Conservation (phyloP, 2,888 invertebrate species). For the Nomada hirtipes region DNA sequence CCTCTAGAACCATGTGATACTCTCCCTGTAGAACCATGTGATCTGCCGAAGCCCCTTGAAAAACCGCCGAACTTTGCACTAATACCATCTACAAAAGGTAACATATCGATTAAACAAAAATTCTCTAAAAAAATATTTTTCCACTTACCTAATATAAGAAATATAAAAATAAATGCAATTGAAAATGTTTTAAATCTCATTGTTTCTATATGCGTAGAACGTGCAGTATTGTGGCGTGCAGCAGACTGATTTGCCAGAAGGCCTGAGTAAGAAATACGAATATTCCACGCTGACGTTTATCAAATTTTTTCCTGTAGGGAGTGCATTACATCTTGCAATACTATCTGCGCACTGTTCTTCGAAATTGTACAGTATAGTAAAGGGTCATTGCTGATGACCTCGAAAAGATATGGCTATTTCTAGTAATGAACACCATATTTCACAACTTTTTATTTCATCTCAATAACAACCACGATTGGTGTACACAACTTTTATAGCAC, state of each 20-base stretch:
- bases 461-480: constrained; percentile 21
- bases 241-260: background rate
- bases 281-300: constrained; percentile 22
- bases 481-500: constrained; percentile 30
- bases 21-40: background rate
- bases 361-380: background rate
- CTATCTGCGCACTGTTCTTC: constrained; percentile 32
- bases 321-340: constrained; percentile 18
- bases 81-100: constrained; percentile 8
- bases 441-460: constrained; percentile 36
- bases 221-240: background rate
- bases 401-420: constrained; percentile 20
- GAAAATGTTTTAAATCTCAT: constrained; percentile 29
- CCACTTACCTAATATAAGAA: constrained; percentile 38
- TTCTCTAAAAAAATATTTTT: background rate
- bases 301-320: background rate
- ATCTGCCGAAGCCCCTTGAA: background rate
- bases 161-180: constrained; percentile 15
- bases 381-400: constrained; percentile 50
- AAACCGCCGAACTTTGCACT: background rate
- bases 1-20: background rate
- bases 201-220: background rate
- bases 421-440: constrained; percentile 7
- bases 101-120: background rate
- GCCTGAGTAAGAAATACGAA: background rate